phyloP scores from a whole-genome alignment of 1,140 invertebrate genomes.

The Drosophila azteca region DNA sequence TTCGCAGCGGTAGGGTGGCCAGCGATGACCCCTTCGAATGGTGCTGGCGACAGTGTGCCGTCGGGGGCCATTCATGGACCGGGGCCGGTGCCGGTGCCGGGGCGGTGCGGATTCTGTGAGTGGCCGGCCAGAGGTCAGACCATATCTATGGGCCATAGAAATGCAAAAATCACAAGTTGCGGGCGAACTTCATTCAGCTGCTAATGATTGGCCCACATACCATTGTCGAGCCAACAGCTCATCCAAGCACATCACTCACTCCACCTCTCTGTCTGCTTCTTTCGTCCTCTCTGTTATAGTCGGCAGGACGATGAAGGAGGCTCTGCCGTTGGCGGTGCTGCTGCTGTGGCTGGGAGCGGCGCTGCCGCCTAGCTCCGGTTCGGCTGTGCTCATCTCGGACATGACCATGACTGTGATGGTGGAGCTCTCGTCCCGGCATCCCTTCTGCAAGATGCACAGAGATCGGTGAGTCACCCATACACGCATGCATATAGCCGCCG shows the following conservation, averaged over 20 bases:
- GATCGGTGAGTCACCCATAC: conserved; percentile 83
- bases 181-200: conserved; percentile 30
- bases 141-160: conserved; percentile 38
- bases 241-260: conserved; percentile 19
- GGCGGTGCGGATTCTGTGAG: conserved; percentile 48
- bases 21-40: neutral
- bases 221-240: conserved; percentile 39
- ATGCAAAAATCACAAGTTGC: conserved; percentile 61
- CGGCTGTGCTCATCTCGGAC: conserved; percentile 86
- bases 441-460: conserved; percentile 86
- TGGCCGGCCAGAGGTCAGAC: conserved; percentile 52
- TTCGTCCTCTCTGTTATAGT: neutral
- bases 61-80: conserved; percentile 10
- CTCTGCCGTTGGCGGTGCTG: conserved; percentile 46
- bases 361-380: conserved; percentile 46
- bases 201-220: conserved; percentile 67
- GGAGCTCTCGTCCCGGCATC: conserved; percentile 86
- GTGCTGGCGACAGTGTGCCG: neutral
- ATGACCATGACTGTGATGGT: conserved; percentile 87
- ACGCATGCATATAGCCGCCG: neutral
- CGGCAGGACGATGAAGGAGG: conserved; percentile 45
- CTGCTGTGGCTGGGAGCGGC: conserved; percentile 47
- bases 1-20: conserved; percentile 1
- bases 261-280: neutral
- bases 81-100: conserved; percentile 2